Base-by-base conservation (phyloP, 1,140 invertebrate genomes). In the Drosophila saltans region DNA sequence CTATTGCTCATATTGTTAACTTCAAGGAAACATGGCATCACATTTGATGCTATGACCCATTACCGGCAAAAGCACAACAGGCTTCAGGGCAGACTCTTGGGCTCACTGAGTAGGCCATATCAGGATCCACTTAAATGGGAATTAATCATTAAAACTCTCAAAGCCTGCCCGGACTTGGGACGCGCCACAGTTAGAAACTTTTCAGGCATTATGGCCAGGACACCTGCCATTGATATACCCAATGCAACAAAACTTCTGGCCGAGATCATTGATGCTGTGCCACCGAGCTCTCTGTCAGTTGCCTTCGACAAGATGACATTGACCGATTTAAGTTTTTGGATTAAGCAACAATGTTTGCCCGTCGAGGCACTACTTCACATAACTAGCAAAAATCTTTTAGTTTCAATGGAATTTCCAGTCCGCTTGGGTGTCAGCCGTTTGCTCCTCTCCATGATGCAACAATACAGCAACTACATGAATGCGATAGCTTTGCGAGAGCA, bases 141-240 rank as follows among this genome's bases (percentile, higher is more conserved):
- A 62, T 91, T 96, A n/a, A 92, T 97, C 16, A 81, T 95, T 4
- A 93, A 95, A 83, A 95, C 96, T 48, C 90, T 96, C 59, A 90
- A 91, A 41, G 94, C 94, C 36, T 96, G 96, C 92, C 96, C 96
- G 1, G 96, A 97, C 90, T 93, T 97, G 56, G 93, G 95, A 9
- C 94, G 95, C 91, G 93, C 94, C 40, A 93, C 96, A 4, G 94
- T 96, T 52, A 92, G 75, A 24, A 84, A 71, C 63, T 83, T 62
- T 6, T 81, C 77, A 1, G 61, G 58, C 0, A 92, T 64, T 57
- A 76, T 39, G 3, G 61, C 58, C 4, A 88, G 39, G 71, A 57
- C 60, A 9, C 7, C 21, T 0, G 1, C n/a, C 0, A 24, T 21
- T 0, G 63, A 80, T 30, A 41, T 91, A 43, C 45, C 72, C 3